These are phyloP conservation scores for Agrotis exclamationis DNA, from an alignment of 2,888 invertebrate genomes.

Conservation along the genomic window DNA sequence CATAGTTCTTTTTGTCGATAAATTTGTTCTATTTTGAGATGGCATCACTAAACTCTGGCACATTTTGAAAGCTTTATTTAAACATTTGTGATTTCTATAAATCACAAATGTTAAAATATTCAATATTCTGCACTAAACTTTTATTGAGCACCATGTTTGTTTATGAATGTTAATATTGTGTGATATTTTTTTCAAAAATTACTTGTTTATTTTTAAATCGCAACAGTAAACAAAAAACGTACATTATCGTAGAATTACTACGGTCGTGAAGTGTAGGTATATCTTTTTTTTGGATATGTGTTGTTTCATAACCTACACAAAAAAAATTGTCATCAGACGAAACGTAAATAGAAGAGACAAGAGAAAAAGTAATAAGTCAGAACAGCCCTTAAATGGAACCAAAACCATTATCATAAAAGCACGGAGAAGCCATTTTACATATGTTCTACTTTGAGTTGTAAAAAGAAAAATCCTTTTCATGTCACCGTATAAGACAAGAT, in stretches of 20 bases:
- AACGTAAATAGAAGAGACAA: not conserved
- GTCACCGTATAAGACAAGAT: not conserved
- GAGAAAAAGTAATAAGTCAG: not conserved
- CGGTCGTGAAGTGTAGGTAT: not conserved
- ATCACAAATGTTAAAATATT: not conserved
- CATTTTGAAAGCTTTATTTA: not conserved
- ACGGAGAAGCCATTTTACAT: slow-evolving; percentile 4
- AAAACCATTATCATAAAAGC: slow-evolving; percentile 35
- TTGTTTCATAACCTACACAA: not conserved
- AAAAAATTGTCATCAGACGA: not conserved
- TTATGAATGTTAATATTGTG: not conserved
- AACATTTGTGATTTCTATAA: not conserved
- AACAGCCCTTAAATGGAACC: slow-evolving; percentile 2
- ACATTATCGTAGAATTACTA: too few relatives aligned
- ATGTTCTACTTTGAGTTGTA: slow-evolving; percentile 20
- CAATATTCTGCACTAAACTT: slow-evolving; percentile 1
- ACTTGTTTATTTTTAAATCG: too few relatives aligned
- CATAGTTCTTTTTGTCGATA: not conserved
- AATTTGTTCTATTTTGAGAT: not conserved
- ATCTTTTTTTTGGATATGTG: not conserved
- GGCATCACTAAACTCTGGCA: slow-evolving; percentile 10
- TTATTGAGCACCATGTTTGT: not conserved
- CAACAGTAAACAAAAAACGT: too few relatives aligned
- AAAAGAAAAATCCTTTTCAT: slow-evolving; percentile 48
- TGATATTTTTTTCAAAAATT: too few relatives aligned